A percentile compares a stretch with the other conserved stretches of the same genome.
These are phyloP conservation scores for Alfaro cultratus DNA, from an alignment of 2,797 vertebrate species.

Conservation along the genomic window DNA sequence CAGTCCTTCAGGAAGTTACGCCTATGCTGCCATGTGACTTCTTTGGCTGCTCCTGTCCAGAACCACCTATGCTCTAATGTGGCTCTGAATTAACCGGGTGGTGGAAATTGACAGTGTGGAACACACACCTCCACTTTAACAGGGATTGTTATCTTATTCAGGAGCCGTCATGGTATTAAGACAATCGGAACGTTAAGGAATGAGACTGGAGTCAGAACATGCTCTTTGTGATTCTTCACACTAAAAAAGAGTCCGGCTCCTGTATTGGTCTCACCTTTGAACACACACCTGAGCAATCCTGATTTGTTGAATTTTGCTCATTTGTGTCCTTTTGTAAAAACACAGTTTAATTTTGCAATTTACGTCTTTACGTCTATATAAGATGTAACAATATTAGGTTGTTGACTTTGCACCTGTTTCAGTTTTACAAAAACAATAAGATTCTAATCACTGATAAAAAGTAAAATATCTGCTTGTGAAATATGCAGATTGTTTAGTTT, in stretches of 20 bases:
- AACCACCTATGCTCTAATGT: too few species aligned
- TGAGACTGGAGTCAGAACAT: not conserved
- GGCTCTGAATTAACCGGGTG: too few species aligned
- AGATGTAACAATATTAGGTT: not conserved
- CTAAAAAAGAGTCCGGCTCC: too few species aligned
- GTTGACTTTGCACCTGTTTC: not conserved
- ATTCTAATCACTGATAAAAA: not conserved
- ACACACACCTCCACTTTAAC: too few species aligned
- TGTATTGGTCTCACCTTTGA: too few species aligned
- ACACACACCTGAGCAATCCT: not conserved
- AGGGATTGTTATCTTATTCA: not conserved
- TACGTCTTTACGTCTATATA: too few species aligned
- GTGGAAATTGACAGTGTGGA: too few species aligned
- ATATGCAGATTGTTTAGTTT: not conserved
- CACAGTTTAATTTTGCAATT: not conserved
- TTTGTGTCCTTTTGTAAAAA: not conserved
- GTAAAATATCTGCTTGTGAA: not conserved
- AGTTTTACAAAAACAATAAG: not conserved
- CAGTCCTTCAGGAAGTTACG: too few species aligned
- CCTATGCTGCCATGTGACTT: too few species aligned
- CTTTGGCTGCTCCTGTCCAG: too few species aligned
- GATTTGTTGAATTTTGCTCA: not conserved
- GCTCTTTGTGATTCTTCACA: not conserved
- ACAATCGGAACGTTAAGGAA: not conserved
- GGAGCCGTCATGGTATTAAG: not conserved